Conservation (phyloP, 2,888 invertebrate genomes). For the Xestia c-nigrum region DNA sequence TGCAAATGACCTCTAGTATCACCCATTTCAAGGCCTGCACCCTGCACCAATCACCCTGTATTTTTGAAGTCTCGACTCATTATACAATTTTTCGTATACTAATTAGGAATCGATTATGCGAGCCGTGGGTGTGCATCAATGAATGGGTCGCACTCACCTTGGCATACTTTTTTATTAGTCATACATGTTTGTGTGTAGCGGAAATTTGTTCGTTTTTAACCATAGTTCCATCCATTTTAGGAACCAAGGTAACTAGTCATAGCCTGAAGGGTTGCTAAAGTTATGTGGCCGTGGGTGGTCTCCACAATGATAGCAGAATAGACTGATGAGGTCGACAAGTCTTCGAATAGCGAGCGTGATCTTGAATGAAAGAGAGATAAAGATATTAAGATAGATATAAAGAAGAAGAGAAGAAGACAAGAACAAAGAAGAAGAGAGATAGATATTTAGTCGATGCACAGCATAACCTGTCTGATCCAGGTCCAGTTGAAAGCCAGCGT, state of each 20-base stretch:
- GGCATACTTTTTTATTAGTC: slow-evolving; percentile 58
- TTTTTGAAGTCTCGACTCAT: not conserved
- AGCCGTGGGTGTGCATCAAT: slow-evolving; percentile 47
- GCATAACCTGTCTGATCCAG: too few species aligned
- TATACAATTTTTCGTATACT: slow-evolving; percentile 14
- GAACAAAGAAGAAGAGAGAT: too few species aligned
- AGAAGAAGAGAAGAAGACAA: too few species aligned
- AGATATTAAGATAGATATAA: too few species aligned
- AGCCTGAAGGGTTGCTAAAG: not conserved
- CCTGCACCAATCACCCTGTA: too few species aligned
- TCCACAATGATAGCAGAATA: not conserved
- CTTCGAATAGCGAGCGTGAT: not conserved
- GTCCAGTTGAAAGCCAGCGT: too few species aligned
- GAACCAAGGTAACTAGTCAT: not conserved
- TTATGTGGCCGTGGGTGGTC: not conserved
- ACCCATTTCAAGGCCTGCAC: too few species aligned
- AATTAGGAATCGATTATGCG: slow-evolving; percentile 47
- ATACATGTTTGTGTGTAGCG: slow-evolving; percentile 12
- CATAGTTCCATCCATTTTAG: not conserved
- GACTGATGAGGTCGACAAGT: not conserved
- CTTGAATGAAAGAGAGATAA: too few species aligned
- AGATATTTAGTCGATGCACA: too few species aligned
- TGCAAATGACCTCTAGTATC: too few species aligned
- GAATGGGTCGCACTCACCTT: slow-evolving; percentile 60
- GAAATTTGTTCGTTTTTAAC: slow-evolving; percentile 12